Evolutionary conservation across 2,888 invertebrate species (phyloP), one percentile per base, ranked within the genome.

Genomic region (Drosophila buzzatii): DNA sequence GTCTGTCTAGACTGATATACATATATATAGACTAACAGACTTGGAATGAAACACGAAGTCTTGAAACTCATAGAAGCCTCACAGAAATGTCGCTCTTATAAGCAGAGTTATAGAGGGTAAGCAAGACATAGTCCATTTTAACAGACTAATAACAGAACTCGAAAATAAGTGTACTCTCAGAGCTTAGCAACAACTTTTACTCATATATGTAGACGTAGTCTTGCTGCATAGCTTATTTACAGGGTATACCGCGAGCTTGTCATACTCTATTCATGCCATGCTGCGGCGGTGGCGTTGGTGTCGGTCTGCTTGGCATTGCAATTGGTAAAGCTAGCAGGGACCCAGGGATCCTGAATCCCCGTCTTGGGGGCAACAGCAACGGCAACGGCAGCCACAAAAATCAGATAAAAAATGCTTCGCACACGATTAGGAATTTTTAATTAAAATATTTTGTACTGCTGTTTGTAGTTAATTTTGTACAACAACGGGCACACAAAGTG

Each of bases 391-490:
- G 70, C 70, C 81, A 65, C 75, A 70, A 78, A 85, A 92, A 92
- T 91, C 92, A 92, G 91, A 91, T 91, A 92, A 92, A 90, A 91
- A 92, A 91, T 90, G 92, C 92, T 92, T 92, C 91, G 92, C 92
- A 92, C 92, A 92, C 92, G 93, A 92, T 93, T 92, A 93, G 91
- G 93, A 92, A 93, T 93, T 92, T 92, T 92, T 92, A 92, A 92
- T 92, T 92, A 93, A 92, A 93, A 93, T 93, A 93, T 92, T 92
- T 92, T 92, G 89, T 91, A 90, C 90, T 91, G 91, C 89, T 87
- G 90, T 91, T 89, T 87, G 90, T 90, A 85, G 89, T 88, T 88
- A 82, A 86, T 89, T 89, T 90, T 78, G 85, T 85, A 85, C 86
- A 84, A 83, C 82, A 81, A 78, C 86, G 79, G 72, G 68, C 81